Evolutionary conservation across 1,140 invertebrate genomes (phyloP), one percentile per base, ranked within the genome.

Genomic region (Anadara kagoshimensis): DNA sequence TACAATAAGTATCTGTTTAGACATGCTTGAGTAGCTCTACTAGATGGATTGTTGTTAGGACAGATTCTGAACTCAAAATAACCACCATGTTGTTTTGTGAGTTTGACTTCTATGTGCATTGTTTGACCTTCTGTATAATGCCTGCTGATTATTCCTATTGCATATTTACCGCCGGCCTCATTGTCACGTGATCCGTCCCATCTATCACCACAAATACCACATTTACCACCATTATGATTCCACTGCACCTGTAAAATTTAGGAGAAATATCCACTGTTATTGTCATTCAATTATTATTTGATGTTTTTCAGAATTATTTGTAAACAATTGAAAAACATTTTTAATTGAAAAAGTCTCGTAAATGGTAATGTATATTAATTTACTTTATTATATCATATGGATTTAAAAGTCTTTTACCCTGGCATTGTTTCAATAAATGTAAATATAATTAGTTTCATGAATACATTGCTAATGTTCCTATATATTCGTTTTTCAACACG

Each of bases 41-140:
- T 62, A 5, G 69, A 77, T 0, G 80, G 74, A 81, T 96, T 93
- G 0, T 92, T 93, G 10, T 78, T 70, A 10, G 84, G 84, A 69
- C 86, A 87, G 20, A 87, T 69, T 10, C 81, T 61, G 56, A 87
- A 85, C 64, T 86, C 85, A 47, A 87, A 84, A 56, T 78, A 86
- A 24, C 86, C 83, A 36, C 75, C 36, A 63, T 62, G 65, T 22
- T 61, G 62, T 61, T 84, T 84, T 18, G 84, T 86, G 12, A 86
- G 69, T 66, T 86, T 53, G 1, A 84, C 75, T 22, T 56, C 47
- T 5, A 65, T 66, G 4, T 74, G n/a, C 14, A 81, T 83, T 11
- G 74, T 77, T 56, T 84, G 79, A 10, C 88, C 89, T 26, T 74
- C 72, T 8, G 58, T 81, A 75, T 90, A 91, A 8, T 78, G 77